Evolutionary conservation across 2,888 invertebrate genomes (phyloP), one percentile per base, ranked within the genome.

Genomic region (Acrobasis consociella): DNA sequence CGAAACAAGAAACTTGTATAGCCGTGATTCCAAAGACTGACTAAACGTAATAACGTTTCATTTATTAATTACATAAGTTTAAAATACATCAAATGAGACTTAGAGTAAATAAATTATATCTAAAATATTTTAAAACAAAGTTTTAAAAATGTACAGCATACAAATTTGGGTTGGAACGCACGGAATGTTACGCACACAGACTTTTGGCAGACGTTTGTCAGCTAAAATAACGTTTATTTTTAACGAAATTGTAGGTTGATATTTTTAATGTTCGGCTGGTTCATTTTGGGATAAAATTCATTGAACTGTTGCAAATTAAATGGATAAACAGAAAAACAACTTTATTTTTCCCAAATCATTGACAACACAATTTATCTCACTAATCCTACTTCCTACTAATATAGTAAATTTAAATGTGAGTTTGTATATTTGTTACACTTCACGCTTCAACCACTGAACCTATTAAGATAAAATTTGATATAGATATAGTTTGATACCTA

Each of bases 141-240:
- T 13, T 46, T 46, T 46, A 46, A 46, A 46, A 46, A 46, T 46
- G n/a, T 46, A n/a, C n/a, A 46, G n/a, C 46, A n/a, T 46, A n/a
- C 13, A 46, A 13, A 46, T 13, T 46, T 11, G 11, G 46, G 2
- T n/a, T 46, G 46, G 13, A 2, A 46, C 46, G 46, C 46, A 10
- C 13, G 46, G 46, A 46, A 46, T 46, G 13, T 13, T n/a, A 46
- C 46, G 13, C 46, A 53, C 31, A 11, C 37, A 53, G 53, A 53
- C 53, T 53, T 53, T 53, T 53, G 53, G n/a, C 53, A 53, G 37
- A 53, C 37, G n/a, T 17, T 31, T 52, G 52, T 11, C 22, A 10
- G 31, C 31, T 52, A 52, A 52, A 22, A 31, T 22, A 52, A 52
- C 22, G 13, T 52, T 52, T 46, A 31, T 22, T 52, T 52, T 52